Percentiles rank a stretch among this genome's conserved stretches.
Evolutionary conservation across 2,113 vertebrate species (phyloP).

Genomic region (Cynopterus brachyotis): DNA sequence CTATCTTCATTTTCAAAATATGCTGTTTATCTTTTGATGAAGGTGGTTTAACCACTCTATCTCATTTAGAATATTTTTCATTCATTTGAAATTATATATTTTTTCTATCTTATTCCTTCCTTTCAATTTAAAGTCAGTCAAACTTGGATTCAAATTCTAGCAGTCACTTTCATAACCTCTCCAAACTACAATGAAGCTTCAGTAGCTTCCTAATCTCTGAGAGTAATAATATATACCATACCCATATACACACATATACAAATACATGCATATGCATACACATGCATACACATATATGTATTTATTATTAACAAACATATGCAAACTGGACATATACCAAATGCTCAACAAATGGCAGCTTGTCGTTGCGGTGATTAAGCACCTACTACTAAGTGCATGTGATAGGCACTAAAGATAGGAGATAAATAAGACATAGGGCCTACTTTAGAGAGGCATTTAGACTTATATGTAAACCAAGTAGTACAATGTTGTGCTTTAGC

Average conservation of each 20-base stretch:
- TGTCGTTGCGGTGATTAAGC: neutral
- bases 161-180: neutral
- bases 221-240: neutral
- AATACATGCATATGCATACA: neutral
- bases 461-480: neutral
- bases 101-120: neutral
- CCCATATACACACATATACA: neutral
- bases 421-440: neutral
- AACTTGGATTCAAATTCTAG: neutral
- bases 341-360: neutral
- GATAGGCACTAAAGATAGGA: neutral
- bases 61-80: neutral
- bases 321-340: neutral
- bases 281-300: neutral
- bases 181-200: neutral
- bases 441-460: neutral
- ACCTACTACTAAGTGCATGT: neutral
- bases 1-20: neutral
- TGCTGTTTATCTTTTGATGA: neutral
- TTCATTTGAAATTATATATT: neutral
- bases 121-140: neutral
- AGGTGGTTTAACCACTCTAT: neutral
- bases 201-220: neutral
- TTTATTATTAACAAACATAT: neutral
- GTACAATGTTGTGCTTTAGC: neutral